Conservation (phyloP, 2,113 vertebrate species). For the Sebastes schlegelii region DNA sequence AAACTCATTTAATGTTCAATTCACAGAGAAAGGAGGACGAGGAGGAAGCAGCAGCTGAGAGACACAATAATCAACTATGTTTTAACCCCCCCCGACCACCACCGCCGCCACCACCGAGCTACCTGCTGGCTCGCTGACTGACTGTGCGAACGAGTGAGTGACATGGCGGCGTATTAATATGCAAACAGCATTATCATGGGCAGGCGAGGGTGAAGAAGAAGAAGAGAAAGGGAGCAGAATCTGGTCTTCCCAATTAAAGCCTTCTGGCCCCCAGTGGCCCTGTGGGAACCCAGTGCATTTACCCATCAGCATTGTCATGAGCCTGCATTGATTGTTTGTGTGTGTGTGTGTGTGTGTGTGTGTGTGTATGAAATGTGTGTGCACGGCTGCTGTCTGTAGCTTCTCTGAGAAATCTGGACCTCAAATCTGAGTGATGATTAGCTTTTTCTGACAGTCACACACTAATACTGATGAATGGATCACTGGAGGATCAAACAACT, state of each 20-base stretch:
- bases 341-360: constrained; percentile 1
- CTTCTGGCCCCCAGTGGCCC: constrained; percentile 86
- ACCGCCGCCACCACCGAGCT: not conserved
- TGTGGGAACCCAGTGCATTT: constrained; percentile 90
- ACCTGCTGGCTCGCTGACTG: constrained; percentile 65
- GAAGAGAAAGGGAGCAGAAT: constrained; percentile 86
- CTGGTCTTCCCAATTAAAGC: constrained; percentile 92
- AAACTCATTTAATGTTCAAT: constrained; percentile 55
- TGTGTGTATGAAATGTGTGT: constrained; percentile 36
- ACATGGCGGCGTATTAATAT: constrained; percentile 92
- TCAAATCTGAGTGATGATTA: constrained; percentile 20
- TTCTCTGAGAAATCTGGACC: constrained; percentile 14
- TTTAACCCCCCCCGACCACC: constrained; percentile 55
- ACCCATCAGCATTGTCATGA: constrained; percentile 92
- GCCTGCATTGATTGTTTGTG: constrained; percentile 91
- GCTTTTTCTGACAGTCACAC: constrained; percentile 27
- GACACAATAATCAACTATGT: constrained; percentile 58
- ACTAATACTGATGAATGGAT: constrained; percentile 15
- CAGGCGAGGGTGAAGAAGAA: constrained; percentile 82
- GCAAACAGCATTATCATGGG: constrained; percentile 89
- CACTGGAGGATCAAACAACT: constrained; percentile 8
- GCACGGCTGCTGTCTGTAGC: constrained; percentile 3
- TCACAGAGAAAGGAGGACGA: constrained; percentile 24
- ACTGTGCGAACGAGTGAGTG: constrained; percentile 81
- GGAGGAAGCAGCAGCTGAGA: constrained; percentile 54